phyloP scores from a whole-genome alignment of 2,113 vertebrate genomes.

The Podarcis muralis region DNA sequence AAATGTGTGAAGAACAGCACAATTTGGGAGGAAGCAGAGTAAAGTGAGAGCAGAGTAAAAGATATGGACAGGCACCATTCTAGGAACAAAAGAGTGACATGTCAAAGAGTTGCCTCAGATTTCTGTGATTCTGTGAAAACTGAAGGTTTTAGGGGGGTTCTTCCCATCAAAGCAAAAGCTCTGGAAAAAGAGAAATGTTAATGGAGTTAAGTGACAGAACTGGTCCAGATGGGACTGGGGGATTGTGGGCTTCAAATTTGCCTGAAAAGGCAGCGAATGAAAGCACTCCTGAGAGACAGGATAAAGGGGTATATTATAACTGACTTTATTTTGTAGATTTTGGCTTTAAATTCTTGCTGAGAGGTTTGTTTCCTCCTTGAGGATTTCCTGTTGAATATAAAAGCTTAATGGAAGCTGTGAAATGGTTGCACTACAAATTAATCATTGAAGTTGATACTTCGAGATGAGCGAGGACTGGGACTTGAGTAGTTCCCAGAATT shows the following conservation, averaged over 20 bases:
- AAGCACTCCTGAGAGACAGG: conserved; percentile 49
- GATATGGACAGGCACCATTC: neutral
- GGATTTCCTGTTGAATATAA: conserved; percentile 62
- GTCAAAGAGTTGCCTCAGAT: accelerated
- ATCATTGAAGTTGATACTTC: conserved; percentile 35
- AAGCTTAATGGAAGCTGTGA: conserved; percentile 50
- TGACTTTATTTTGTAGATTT: conserved; percentile 45
- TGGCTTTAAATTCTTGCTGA: conserved; percentile 28
- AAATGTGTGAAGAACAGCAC: too few species aligned
- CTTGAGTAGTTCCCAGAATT: conserved; percentile 47
- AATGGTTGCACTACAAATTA: conserved; percentile 42
- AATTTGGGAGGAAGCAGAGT: too few species aligned
- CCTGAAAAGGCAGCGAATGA: conserved; percentile 28
- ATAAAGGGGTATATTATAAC: conserved; percentile 53
- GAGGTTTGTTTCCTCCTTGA: conserved; percentile 62
- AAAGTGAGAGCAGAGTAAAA: neutral
- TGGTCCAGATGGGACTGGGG: neutral
- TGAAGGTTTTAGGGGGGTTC: neutral
- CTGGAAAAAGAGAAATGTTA: neutral
- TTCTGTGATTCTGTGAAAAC: neutral
- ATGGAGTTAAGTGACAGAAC: conserved; percentile 36
- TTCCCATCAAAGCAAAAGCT: conserved; percentile 14
- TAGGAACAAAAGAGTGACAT: neutral
- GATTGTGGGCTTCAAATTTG: conserved; percentile 36
- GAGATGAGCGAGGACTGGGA: conserved; percentile 27